These are phyloP conservation scores for Salarias fasciatus DNA, from an alignment of 2,797 vertebrate species.

Conservation along the genomic window DNA sequence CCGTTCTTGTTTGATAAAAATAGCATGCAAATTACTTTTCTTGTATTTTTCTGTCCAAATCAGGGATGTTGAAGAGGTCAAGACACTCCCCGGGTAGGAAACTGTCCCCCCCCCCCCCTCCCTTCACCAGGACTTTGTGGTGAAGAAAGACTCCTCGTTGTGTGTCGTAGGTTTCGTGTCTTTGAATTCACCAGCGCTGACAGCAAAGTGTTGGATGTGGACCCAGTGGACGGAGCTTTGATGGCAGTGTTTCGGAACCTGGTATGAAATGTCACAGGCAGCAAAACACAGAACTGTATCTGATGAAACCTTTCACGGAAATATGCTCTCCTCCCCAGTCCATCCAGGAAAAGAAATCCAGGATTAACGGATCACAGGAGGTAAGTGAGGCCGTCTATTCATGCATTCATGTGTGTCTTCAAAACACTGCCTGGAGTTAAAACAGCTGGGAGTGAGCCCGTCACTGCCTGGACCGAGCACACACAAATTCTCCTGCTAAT, in stretches of 20 bases:
- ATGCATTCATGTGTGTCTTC: too few species aligned
- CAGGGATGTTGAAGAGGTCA: constrained; percentile 88
- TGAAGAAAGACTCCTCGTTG: background rate
- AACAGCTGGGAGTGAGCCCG: too few species aligned
- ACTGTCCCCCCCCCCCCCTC: too few species aligned
- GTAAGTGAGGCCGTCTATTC: constrained; percentile 67
- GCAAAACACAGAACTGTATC: too few species aligned
- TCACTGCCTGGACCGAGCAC: too few species aligned
- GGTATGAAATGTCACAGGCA: constrained; percentile 55
- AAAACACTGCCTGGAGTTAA: too few species aligned
- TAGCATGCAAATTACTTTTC: too few species aligned
- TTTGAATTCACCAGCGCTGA: constrained; percentile 87
- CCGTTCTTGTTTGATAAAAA: background rate
- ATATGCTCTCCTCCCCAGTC: constrained; percentile 73
- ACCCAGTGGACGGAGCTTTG: constrained; percentile 86
- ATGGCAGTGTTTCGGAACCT: constrained; percentile 89
- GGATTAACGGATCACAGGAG: constrained; percentile 83
- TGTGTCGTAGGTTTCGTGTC: constrained; percentile 83
- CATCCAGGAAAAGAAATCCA: constrained; percentile 86
- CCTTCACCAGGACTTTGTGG: too few species aligned
- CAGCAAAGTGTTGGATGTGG: constrained; percentile 90
- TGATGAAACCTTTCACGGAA: too few species aligned
- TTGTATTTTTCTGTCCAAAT: constrained; percentile 6
- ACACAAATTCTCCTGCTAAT: too few species aligned
- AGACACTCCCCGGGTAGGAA: constrained; percentile 86